Conservation (phyloP, 1,140 invertebrate species). For the Penaeus vannamei region DNA sequence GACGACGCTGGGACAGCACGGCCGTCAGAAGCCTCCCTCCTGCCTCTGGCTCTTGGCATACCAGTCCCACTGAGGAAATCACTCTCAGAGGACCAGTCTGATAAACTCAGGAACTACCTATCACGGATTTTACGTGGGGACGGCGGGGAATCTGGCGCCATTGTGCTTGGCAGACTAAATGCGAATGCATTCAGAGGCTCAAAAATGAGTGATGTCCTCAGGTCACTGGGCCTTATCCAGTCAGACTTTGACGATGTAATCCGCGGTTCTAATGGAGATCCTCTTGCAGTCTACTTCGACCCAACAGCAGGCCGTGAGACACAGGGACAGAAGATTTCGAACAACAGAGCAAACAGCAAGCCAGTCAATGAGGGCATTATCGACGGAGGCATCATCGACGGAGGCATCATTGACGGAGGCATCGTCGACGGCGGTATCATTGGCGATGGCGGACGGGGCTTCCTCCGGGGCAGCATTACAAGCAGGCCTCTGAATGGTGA, state of each 20-base stretch:
- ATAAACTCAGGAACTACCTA: conserved; percentile 38
- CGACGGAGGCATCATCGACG: not conserved
- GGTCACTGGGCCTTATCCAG: not conserved
- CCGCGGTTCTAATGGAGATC: too few relatives aligned
- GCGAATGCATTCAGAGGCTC: not conserved
- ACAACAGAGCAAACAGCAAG: not conserved
- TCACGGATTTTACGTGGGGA: conserved; percentile 11
- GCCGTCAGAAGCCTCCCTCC: not conserved
- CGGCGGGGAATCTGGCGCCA: not conserved
- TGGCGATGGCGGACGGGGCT: too few relatives aligned
- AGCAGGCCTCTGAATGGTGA: too few relatives aligned
- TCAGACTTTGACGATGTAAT: not conserved
- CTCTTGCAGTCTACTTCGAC: too few relatives aligned
- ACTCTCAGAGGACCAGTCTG: conserved; percentile 20
- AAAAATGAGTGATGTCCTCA: not conserved
- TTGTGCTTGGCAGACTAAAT: not conserved
- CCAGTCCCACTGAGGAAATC: conserved; percentile 29
- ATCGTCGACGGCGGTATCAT: not conserved
- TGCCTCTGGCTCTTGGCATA: not conserved
- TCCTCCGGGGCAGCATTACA: too few relatives aligned
- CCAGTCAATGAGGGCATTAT: not conserved
- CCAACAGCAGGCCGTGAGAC: too few relatives aligned
- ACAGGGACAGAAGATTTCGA: too few relatives aligned
- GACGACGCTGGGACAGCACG: too few relatives aligned
- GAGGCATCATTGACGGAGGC: not conserved